phyloP scores from a whole-genome alignment of 2,888 invertebrate genomes.

The Melinopterus prodromus region DNA sequence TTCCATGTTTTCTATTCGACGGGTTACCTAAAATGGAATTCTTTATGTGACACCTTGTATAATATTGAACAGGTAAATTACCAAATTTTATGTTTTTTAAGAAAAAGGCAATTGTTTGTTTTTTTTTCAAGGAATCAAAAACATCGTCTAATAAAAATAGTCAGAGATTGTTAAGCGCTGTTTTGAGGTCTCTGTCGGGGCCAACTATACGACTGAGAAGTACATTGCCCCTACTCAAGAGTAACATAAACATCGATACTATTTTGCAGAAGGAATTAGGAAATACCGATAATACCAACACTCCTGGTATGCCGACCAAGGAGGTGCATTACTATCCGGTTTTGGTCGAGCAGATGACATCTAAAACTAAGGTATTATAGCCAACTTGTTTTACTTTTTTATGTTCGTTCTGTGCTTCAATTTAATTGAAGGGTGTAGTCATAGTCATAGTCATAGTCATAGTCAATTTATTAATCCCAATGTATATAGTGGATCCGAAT shows the following conservation, averaged over 20 bases:
- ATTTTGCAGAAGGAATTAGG: constrained; percentile 67
- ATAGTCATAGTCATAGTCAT: no score
- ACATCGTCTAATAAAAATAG: constrained; percentile 57
- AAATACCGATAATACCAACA: constrained; percentile 74
- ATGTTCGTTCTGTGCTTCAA: no score
- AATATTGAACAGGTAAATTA: constrained; percentile 71
- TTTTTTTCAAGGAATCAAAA: constrained; percentile 56
- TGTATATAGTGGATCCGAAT: no score
- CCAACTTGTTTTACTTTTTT: no score
- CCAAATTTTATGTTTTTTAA: no score
- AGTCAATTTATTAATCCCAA: no score
- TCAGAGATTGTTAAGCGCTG: constrained; percentile 77
- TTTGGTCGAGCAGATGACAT: constrained; percentile 80
- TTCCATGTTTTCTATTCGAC: constrained; percentile 98
- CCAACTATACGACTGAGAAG: constrained; percentile 77
- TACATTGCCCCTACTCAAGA: constrained; percentile 75
- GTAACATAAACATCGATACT: constrained; percentile 55
- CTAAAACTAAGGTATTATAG: constrained; percentile 65
- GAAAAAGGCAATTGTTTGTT: constrained; percentile 39
- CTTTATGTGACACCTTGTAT: constrained; percentile 83
- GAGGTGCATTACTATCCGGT: constrained; percentile 79
- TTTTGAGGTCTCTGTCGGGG: constrained; percentile 85
- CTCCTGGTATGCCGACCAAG: constrained; percentile 72
- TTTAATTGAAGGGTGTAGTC: no score
- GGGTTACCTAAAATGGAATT: constrained; percentile 90